A percentile compares a stretch with the other conserved stretches of the same genome.
Evolutionary conservation across 1,140 invertebrate genomes (phyloP).

Genomic region (Rhysida immarginata): DNA sequence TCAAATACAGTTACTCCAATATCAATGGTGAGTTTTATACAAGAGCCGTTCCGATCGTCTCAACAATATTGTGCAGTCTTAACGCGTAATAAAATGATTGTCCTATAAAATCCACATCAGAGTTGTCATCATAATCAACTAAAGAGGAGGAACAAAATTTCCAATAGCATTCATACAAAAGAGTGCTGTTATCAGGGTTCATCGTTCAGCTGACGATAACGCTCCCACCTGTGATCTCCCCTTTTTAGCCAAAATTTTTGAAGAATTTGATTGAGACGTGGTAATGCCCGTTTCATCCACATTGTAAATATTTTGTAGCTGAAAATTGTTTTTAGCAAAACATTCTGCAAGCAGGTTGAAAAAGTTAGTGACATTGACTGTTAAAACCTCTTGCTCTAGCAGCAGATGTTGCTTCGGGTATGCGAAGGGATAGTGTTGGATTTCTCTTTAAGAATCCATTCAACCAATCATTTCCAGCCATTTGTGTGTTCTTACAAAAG

Average conservation of each 20-base stretch:
- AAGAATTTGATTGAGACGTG: constrained; percentile 9
- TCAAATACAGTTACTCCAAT: too few relatives aligned
- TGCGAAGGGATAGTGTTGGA: neutral
- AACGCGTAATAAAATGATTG: too few relatives aligned
- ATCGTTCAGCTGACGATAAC: constrained; percentile 6
- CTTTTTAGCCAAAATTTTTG: constrained; percentile 4
- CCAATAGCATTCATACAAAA: neutral
- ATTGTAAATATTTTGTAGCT: constrained; percentile 12
- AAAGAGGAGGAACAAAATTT: constrained; percentile 4
- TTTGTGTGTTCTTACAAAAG: too few relatives aligned
- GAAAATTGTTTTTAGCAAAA: constrained; percentile 4
- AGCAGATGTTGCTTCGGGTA: neutral
- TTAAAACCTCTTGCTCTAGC: neutral
- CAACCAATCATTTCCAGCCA: neutral
- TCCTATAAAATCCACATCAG: too few relatives aligned
- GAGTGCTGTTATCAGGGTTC: neutral
- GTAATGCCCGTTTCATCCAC: constrained; percentile 15
- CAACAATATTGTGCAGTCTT: too few relatives aligned
- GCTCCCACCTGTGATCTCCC: constrained; percentile 7
- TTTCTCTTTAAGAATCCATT: neutral
- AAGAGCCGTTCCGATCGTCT: too few relatives aligned
- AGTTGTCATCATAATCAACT: too few relatives aligned
- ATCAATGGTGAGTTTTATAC: too few relatives aligned
- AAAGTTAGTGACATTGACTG: constrained; percentile 9
- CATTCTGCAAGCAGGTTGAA: constrained; percentile 3